Conservation (phyloP, 2,797 vertebrate species). For the Epinephelus awoara region DNA sequence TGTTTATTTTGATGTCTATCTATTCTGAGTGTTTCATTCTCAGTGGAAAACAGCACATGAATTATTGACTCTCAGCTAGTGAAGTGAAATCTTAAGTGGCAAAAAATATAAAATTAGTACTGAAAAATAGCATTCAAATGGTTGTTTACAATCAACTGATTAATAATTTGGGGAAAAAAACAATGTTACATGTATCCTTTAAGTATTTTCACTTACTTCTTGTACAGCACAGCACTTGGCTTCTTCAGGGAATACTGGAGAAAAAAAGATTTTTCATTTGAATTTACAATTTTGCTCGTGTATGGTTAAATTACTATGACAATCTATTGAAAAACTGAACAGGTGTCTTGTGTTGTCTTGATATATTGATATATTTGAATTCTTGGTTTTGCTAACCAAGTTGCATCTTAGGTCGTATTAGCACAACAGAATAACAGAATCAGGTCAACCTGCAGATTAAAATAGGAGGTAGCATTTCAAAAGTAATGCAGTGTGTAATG, state of each 20-base stretch:
- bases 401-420: too few relatives aligned
- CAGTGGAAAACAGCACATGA: background rate
- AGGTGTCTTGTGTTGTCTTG: too few relatives aligned
- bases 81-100: too few relatives aligned
- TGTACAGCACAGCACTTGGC: conserved; percentile 93
- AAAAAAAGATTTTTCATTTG: background rate
- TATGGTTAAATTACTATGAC: background rate
- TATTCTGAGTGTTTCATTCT: conserved; percentile 1
- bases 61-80: too few relatives aligned
- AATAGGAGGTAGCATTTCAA: too few relatives aligned
- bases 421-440: too few relatives aligned
- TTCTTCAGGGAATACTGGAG: conserved; percentile 96
- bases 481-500: too few relatives aligned
- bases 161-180: background rate
- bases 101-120: background rate
- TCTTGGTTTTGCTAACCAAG: too few relatives aligned
- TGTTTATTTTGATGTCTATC: background rate
- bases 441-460: too few relatives aligned
- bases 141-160: background rate
- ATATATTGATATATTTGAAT: too few relatives aligned
- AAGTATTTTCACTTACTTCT: conserved; percentile 88
- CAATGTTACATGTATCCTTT: background rate
- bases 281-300: background rate
- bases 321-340: background rate
- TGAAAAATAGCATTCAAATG: background rate